Evolutionary conservation across 2,113 vertebrate genomes (phyloP).

Genomic region (Rutilus rutilus): DNA sequence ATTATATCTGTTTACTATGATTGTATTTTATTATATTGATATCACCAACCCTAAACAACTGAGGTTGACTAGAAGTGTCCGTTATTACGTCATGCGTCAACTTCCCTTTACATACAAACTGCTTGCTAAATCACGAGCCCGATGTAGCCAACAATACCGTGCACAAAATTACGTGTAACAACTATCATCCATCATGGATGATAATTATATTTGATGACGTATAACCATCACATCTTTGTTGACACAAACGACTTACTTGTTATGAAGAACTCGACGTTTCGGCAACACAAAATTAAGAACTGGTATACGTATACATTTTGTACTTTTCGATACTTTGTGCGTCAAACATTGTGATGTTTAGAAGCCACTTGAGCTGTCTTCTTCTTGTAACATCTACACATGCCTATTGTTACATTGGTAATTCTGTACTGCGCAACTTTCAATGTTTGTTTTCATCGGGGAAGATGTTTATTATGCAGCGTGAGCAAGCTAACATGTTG

Average conservation of each 20-base stretch:
- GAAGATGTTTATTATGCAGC: not conserved
- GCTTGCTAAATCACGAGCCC: not conserved
- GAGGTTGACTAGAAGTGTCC: not conserved
- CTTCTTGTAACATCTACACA: not conserved
- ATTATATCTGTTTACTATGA: not conserved
- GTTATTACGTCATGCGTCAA: not conserved
- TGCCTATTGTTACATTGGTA: not conserved
- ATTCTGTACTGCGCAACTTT: slow-evolving; percentile 13
- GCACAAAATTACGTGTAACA: not conserved
- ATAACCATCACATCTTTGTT: not conserved
- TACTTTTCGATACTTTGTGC: not conserved
- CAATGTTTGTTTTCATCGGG: not conserved
- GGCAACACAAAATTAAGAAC: not conserved
- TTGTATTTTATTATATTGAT: not conserved
- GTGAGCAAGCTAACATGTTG: not conserved
- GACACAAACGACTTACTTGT: no score
- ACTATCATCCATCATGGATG: not conserved
- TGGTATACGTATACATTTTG: not conserved
- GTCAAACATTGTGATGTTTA: not conserved
- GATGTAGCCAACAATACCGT: not conserved
- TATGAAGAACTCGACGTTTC: not conserved
- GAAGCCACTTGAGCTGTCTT: not conserved
- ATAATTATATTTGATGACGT: not conserved
- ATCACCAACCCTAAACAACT: not conserved
- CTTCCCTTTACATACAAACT: not conserved